Evolutionary conservation across 2,888 invertebrate genomes (phyloP).

Genomic region (Tetranychus piercei): DNA sequence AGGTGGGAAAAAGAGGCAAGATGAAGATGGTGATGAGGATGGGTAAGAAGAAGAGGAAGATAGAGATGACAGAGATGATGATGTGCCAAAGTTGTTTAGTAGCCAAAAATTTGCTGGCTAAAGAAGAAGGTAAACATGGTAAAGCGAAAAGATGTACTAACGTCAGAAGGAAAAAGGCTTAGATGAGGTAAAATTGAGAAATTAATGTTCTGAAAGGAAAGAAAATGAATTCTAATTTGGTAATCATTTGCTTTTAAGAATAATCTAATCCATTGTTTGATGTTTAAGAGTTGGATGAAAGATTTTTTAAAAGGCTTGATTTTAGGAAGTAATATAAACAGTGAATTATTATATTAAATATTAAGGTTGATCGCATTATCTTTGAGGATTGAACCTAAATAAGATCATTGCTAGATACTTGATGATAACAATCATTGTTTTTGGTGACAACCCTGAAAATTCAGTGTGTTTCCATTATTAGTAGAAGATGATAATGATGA

Average conservation of each 20-base stretch:
- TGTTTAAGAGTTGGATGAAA: not conserved
- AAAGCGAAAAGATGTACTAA: not conserved
- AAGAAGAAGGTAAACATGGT: not conserved
- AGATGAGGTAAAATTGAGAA: not conserved
- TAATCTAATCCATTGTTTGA: not conserved
- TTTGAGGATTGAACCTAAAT: not conserved
- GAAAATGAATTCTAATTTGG: not conserved
- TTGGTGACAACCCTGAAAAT: not conserved
- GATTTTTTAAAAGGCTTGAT: not conserved
- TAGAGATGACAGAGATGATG: not conserved
- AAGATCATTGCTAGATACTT: not conserved
- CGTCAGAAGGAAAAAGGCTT: not conserved
- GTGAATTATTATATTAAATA: too few relatives aligned
- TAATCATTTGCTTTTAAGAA: not conserved
- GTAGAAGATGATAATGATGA: not conserved
- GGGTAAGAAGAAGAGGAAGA: not conserved
- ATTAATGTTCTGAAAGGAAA: not conserved
- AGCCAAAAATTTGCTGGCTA: slow-evolving; percentile 1
- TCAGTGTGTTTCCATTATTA: not conserved
- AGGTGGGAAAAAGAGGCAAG: not conserved
- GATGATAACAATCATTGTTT: not conserved
- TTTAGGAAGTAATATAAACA: too few relatives aligned
- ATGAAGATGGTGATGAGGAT: not conserved
- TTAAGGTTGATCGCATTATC: too few relatives aligned
- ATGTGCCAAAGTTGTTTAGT: not conserved